These are phyloP conservation scores for Thera obeliscata DNA, from an alignment of 2,888 invertebrate species.

Conservation along the genomic window DNA sequence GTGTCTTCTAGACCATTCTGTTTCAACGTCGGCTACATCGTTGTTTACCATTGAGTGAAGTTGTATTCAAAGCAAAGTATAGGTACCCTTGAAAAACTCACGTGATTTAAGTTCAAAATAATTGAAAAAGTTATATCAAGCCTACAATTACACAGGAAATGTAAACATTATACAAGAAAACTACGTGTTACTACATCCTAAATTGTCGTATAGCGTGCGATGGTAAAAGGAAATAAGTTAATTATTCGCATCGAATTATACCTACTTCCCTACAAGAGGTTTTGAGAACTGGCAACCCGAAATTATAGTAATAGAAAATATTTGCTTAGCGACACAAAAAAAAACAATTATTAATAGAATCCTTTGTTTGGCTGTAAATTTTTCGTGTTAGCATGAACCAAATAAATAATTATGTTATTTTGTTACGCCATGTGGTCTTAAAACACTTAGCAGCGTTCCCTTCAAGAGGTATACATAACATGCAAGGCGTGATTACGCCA, in stretches of 20 bases:
- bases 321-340: not conserved
- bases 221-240: conserved; percentile 41
- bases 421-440: no score
- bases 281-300: not conserved
- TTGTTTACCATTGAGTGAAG: no score
- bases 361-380: no score
- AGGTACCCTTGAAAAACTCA: conserved; percentile 5
- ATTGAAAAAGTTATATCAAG: conserved; percentile 17
- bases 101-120: conserved; percentile 20
- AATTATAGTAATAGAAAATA: not conserved
- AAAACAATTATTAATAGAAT: no score
- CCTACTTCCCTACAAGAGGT: conserved; percentile 28
- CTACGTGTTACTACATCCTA: conserved; percentile 37
- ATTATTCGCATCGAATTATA: conserved; percentile 37
- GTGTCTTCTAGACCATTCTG: no score
- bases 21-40: no score
- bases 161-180: conserved; percentile 27
- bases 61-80: no score
- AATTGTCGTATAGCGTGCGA: conserved; percentile 44
- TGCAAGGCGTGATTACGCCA: no score
- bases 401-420: no score
- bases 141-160: conserved; percentile 24
- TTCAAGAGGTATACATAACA: no score
- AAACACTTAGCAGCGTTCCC: no score
- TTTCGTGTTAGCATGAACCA: no score